A percentile compares a stretch with the other conserved stretches of the same genome.
phyloP scores from a whole-genome alignment of 2,797 vertebrate genomes.

The Gymnopithys bicolor region DNA sequence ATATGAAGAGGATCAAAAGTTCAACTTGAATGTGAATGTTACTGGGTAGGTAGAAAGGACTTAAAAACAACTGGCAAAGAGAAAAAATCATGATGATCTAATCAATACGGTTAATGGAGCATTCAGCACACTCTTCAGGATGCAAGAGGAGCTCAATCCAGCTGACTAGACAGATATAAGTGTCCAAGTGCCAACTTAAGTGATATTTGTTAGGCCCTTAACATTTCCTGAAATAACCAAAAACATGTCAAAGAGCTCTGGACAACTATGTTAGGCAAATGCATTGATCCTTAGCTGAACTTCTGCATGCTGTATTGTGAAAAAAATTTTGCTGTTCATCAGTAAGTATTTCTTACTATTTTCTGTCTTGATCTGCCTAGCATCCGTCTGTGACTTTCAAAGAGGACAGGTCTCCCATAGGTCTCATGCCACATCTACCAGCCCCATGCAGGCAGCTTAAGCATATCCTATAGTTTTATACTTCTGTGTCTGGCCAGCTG shows the following conservation, averaged over 20 bases:
- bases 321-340: not conserved
- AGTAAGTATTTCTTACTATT: not conserved
- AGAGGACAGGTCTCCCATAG: not conserved
- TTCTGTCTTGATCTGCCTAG: not conserved
- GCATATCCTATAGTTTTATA: not conserved
- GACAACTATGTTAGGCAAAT: not conserved
- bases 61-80: slow-evolving; percentile 24
- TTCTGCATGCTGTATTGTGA: not conserved
- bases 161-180: not conserved
- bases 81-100: not conserved
- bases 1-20: slow-evolving; percentile 6
- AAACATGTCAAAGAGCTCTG: not conserved
- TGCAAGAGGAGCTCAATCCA: not conserved
- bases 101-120: slow-evolving; percentile 33
- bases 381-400: not conserved
- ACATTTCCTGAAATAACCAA: not conserved
- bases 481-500: not conserved
- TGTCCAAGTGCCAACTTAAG: not conserved
- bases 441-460: not conserved
- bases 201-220: not conserved
- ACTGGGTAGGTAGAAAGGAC: not conserved
- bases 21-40: not conserved
- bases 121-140: not conserved
- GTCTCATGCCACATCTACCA: not conserved
- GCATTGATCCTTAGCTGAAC: not conserved